Percentiles rank a stretch among this genome's conserved stretches.
These are phyloP conservation scores for Metacarcinus magister DNA, from an alignment of 2,888 invertebrate genomes.

Conservation along the genomic window DNA sequence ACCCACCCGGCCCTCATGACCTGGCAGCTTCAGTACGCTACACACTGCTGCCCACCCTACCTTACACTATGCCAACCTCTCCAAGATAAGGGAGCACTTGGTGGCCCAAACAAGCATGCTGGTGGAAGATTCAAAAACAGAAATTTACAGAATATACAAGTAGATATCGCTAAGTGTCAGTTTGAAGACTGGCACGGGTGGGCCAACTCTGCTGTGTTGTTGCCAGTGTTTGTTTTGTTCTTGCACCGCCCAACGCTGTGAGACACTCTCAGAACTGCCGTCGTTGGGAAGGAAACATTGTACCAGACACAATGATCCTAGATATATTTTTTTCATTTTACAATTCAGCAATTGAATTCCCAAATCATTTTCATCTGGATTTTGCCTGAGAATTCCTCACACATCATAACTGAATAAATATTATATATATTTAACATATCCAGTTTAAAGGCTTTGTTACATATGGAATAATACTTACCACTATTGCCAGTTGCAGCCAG, in stretches of 20 bases:
- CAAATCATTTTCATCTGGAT: conserved; percentile 49
- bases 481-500: conserved; percentile 51
- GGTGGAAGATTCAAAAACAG: not conserved
- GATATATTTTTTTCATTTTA: conserved; percentile 50
- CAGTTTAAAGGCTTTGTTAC: conserved; percentile 79
- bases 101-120: not conserved
- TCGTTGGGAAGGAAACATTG: conserved; percentile 62
- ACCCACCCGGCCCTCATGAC: not conserved
- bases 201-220: not conserved
- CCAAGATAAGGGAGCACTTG: not conserved
- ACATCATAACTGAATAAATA: conserved; percentile 78
- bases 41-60: not conserved
- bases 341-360: conserved; percentile 45
- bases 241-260: not conserved
- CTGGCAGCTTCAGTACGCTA: not conserved
- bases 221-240: not conserved
- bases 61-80: not conserved
- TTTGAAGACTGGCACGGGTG: not conserved
- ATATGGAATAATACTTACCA: conserved; percentile 80
- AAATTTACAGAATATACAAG: conserved; percentile 6
- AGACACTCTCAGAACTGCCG: conserved; percentile 43
- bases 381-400: conserved; percentile 77
- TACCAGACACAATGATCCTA: conserved; percentile 16
- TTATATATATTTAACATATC: conserved; percentile 76
- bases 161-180: not conserved